Evolutionary conservation across 2,888 invertebrate genomes (phyloP).

Genomic region (Strigamia transsilvanica): DNA sequence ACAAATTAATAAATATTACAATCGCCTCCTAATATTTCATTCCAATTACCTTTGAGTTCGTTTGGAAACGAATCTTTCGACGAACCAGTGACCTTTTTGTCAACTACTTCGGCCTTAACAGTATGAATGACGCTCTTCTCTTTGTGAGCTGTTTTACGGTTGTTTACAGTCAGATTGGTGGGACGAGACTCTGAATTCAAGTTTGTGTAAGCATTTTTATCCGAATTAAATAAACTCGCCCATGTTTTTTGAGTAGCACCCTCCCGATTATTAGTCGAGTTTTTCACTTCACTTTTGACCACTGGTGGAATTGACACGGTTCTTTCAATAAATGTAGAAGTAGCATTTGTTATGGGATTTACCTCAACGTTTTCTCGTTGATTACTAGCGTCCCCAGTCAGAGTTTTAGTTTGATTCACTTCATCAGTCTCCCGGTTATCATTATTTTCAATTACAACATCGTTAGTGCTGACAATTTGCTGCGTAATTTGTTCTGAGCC

Average conservation of each 20-base stretch:
- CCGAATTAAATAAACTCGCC: conserved; percentile 4
- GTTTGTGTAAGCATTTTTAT: neutral
- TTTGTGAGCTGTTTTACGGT: neutral
- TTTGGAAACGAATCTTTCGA: neutral
- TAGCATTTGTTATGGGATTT: neutral
- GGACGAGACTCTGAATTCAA: neutral
- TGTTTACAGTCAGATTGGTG: neutral
- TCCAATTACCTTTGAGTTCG: conserved; percentile 6
- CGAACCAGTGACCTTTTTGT: neutral
- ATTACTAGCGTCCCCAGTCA: neutral
- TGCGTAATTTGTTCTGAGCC: neutral
- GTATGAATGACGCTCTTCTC: neutral
- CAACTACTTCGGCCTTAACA: neutral
- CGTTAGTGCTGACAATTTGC: neutral
- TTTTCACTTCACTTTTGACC: conserved; percentile 22
- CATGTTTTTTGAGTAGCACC: conserved; percentile 2
- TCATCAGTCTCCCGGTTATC: neutral
- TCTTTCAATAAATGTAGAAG: neutral
- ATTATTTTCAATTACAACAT: neutral
- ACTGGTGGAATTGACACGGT: conserved; percentile 1
- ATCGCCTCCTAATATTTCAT: neutral
- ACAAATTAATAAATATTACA: neutral
- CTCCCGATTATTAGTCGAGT: neutral
- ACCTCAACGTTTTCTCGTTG: neutral
- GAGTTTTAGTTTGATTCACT: neutral